Evolutionary conservation across 2,888 invertebrate species (phyloP), one percentile per base, ranked within the genome.

Genomic region (Pristionchus exspectatus): DNA sequence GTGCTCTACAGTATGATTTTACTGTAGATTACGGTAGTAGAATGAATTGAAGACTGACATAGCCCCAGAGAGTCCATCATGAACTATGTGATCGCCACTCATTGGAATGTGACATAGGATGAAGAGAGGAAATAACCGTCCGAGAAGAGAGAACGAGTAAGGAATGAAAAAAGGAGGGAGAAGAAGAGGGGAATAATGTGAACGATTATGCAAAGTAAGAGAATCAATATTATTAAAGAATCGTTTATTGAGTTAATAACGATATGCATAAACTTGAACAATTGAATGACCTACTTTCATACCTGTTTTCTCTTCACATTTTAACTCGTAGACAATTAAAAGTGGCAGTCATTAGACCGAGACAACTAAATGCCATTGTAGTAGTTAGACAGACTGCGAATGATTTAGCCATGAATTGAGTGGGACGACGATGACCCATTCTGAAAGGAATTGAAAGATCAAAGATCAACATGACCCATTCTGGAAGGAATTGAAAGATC

Each of bases 271-370:
- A 83, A 16, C 44, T 50, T n/a, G 14, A 27, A 83, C 74, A 74
- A 74, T 81, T 7, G 30, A n/a, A 38, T 10, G n/a, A 33, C 38
- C 44, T 18, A 81, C 81, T 18, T 18, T 81, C 9, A 12, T 81
- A 81, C 44, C 81, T 12, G n/a, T 4, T 12, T 21, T 83, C 56
- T 50, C 50, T 24, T 87, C 72, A 87, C 87, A 87, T 87, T 38
- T 87, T 87, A 14, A 87, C 72, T 21, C 87, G 87, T 54, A 87
- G 54, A 72, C 87, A 87, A 54, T 87, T 87, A n/a, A 38, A 87
- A 27, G 72, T 72, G 5, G 69, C 69, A 1, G 72, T 72, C 72
- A 87, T 87, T 2, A 87, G 54, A 21, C 87, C 87, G 50, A 87
- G 38, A 50, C 72, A 69, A 33, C 54, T 33, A 38, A 88, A 88